Evolutionary conservation across 2,888 invertebrate genomes (phyloP), one percentile per base, ranked within the genome.

Genomic region (Aphidius colemani): DNA sequence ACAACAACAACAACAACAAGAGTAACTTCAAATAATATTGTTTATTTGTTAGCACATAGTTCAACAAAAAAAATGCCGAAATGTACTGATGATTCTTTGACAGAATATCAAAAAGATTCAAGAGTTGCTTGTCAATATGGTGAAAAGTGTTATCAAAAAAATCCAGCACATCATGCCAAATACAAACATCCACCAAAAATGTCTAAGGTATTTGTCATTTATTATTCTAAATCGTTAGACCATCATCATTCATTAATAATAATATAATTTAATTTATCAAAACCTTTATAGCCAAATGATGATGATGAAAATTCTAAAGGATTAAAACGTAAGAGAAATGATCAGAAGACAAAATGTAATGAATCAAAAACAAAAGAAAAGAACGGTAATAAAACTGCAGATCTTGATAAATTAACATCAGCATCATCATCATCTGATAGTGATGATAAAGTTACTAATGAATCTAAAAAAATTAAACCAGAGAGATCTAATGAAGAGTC

Each of bases 81-180:
- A 39, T 43, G 5, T 30, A 18, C 64, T 5, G 67, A 69, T 48
- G 60, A 70, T 59, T 13, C 55, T 55, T 55, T 67, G 6, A 65
- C 66, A 61, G 63, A 63, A 39, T 75, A 75, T 51, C 66, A 75
- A 57, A 71, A 80, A 45, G 83, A 83, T 68, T 65, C 80, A 0
- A 85, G 91, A 79, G 83, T 81, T 50, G 81, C 87, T 53, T 95
- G 95, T 80, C 90, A 90, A 83, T 95, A 92, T 78, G 92, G 93
- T 59, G 79, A 78, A 6, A 88, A 89, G 71, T 95, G 95, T 81
- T 95, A 93, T 80, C 93, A 93, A 76, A 91, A 89, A 76, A 95
- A 94, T 84, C 84, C 89, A 0, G 83, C 84, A 0, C 95, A 95
- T 83, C 85, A 85, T 63, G 83, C 86, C 64, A 90, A 89, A 75